A percentile compares a stretch with the other conserved stretches of the same genome.
Evolutionary conservation across 2,797 vertebrate species (phyloP).

Genomic region (Hypotaenidia philippensis): DNA sequence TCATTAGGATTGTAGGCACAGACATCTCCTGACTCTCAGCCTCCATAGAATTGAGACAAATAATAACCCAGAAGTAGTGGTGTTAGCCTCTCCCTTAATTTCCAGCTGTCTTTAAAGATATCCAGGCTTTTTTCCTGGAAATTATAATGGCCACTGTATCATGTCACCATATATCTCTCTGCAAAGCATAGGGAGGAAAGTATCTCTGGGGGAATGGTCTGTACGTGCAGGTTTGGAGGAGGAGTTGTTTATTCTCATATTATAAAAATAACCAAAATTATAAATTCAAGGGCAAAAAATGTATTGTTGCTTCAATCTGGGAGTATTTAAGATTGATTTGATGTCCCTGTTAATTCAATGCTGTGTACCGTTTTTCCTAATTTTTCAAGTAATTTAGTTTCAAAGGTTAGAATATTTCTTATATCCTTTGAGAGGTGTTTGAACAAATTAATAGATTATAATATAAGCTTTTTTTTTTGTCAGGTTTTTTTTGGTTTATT

Average conservation of each 20-base stretch:
- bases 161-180: not conserved
- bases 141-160: not conserved
- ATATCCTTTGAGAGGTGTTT: not conserved
- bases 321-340: not conserved
- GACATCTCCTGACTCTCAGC: not conserved
- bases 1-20: not conserved
- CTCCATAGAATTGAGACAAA: not conserved
- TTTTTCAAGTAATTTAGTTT: not conserved
- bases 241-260: not conserved
- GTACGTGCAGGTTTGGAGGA: not conserved
- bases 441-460: not conserved
- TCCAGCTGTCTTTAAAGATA: not conserved
- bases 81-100: not conserved
- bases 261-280: not conserved
- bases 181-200: not conserved
- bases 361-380: not conserved
- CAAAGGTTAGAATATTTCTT: not conserved
- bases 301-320: not conserved
- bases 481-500: not conserved
- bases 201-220: not conserved
- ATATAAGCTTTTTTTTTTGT: not conserved
- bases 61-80: not conserved
- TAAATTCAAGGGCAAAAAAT: not conserved
- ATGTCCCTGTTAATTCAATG: not conserved
- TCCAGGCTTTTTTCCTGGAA: not conserved